Percentiles rank a stretch among this genome's conserved stretches.
phyloP scores from a whole-genome alignment of 2,888 invertebrate genomes.

The Amaurobius ferox region DNA sequence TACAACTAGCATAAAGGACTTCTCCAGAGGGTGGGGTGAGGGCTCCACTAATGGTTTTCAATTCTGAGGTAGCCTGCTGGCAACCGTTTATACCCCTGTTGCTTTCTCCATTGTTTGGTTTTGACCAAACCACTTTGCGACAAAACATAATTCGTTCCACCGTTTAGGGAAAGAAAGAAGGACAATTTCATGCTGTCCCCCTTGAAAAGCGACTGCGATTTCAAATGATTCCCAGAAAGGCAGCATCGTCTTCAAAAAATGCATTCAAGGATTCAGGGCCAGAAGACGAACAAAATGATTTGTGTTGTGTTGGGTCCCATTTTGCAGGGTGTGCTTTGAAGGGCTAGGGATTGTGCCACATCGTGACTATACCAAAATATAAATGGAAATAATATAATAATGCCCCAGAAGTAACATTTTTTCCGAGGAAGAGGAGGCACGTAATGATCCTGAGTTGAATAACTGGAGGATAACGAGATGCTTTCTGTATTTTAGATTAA shows the following conservation, averaged over 20 bases:
- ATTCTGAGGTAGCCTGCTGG: constrained; percentile 4
- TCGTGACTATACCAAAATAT: background rate
- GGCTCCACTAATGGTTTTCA: background rate
- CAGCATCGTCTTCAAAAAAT: background rate
- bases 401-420: too few species aligned
- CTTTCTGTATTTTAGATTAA: too few species aligned
- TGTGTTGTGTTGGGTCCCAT: background rate
- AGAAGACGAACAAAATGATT: background rate
- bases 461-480: too few species aligned
- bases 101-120: background rate
- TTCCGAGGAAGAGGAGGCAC: too few species aligned
- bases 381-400: background rate
- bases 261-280: background rate
- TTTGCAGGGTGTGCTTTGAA: background rate
- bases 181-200: constrained; percentile 3
- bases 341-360: background rate
- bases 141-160: constrained; percentile 18
- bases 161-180: constrained; percentile 16
- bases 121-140: constrained; percentile 4
- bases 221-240: background rate
- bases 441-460: too few species aligned
- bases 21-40: background rate
- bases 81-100: constrained; percentile 14
- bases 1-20: constrained; percentile 16
- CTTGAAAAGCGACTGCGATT: background rate